phyloP scores from a whole-genome alignment of 1,140 invertebrate species.

The Cardiocondyla obscurior region DNA sequence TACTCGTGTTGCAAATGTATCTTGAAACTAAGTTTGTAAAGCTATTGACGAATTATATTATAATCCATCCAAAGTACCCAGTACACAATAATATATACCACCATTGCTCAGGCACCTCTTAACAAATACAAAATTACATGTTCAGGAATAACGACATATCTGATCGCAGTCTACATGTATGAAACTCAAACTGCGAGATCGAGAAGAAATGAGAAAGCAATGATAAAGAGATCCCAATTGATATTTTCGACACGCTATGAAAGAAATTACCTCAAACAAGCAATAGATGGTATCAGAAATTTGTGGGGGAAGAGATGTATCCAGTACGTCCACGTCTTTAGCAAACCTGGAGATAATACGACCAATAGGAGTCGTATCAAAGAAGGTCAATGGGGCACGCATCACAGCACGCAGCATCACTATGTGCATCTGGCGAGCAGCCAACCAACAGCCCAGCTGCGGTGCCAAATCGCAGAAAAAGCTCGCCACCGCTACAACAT shows the following conservation, averaged over 20 bases:
- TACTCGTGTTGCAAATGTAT: not conserved
- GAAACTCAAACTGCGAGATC: conserved; percentile 34
- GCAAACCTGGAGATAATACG: conserved; percentile 94
- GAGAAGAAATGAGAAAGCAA: conserved; percentile 52
- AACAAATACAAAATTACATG: conserved; percentile 24
- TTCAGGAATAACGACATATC: not conserved
- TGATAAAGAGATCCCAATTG: conserved; percentile 49
- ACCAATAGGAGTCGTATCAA: conserved; percentile 94
- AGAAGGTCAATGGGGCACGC: conserved; percentile 91
- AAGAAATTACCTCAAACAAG: conserved; percentile 90
- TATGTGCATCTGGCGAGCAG: conserved; percentile 90
- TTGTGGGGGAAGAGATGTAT: conserved; percentile 89
- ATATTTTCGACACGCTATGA: conserved; percentile 48
- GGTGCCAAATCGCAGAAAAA: conserved; percentile 89
- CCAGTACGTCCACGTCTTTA: conserved; percentile 90
- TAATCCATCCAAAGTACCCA: not conserved
- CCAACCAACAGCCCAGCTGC: conserved; percentile 89
- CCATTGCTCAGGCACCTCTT: conserved; percentile 1
- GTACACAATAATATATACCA: not conserved
- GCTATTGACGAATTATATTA: not conserved
- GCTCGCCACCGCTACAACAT: conserved; percentile 87
- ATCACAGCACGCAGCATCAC: conserved; percentile 90
- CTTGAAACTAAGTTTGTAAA: not conserved
- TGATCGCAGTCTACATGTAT: not conserved
- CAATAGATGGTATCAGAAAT: conserved; percentile 90